A percentile compares a stretch with the other conserved stretches of the same genome.
These are phyloP conservation scores for Gorilla gorilla DNA, from an alignment of 2,113 vertebrate species.

Conservation along the genomic window DNA sequence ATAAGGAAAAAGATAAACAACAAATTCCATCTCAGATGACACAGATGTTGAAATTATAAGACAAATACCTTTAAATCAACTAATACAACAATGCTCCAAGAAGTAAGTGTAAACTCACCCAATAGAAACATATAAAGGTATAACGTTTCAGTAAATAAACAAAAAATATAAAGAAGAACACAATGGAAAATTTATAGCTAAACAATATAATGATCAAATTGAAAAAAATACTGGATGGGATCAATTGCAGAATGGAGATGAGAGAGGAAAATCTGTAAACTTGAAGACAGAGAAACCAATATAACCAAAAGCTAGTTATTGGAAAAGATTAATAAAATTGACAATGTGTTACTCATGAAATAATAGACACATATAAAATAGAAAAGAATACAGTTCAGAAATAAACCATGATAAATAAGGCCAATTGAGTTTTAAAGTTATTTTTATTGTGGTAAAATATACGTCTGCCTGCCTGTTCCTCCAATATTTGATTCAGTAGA, in stretches of 20 bases:
- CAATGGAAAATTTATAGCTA: neutral
- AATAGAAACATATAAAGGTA: neutral
- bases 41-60: neutral
- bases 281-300: neutral
- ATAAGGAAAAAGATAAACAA: neutral
- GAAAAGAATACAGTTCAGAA: neutral
- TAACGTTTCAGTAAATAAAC: neutral
- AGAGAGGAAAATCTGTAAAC: neutral
- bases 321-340: constrained; percentile 7
- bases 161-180: neutral
- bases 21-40: neutral
- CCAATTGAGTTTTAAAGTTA: neutral
- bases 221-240: neutral
- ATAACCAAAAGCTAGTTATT: neutral
- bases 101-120: neutral
- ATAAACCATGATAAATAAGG: neutral
- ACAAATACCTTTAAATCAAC: neutral
- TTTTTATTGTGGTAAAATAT: neutral
- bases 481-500: neutral
- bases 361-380: neutral
- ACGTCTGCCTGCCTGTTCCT: rapidly evolving
- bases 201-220: neutral
- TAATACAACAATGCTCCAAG: neutral
- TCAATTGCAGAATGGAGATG: neutral
- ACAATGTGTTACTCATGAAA: neutral